Conservation (phyloP, 1,140 invertebrate genomes). For the Orussus abietinus region DNA sequence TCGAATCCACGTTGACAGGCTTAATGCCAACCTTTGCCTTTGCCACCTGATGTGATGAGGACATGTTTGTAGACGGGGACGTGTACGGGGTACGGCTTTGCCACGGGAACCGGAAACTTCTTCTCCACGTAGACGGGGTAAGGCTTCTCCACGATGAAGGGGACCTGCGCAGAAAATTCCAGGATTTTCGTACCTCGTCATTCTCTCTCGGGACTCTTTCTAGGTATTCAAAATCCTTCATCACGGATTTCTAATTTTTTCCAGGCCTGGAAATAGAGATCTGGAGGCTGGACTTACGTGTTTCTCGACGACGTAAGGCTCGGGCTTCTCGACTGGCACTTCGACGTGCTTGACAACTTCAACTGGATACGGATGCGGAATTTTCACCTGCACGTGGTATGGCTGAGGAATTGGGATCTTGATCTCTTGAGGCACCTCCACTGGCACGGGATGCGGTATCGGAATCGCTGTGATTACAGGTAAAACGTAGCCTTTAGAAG, state of each 20-base stretch:
- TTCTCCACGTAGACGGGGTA: conserved; percentile 59
- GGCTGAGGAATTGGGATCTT: conserved; percentile 71
- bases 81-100: conserved; percentile 71
- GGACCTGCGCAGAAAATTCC: conserved; percentile 60
- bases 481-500: too few species aligned
- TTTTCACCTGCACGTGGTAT: conserved; percentile 67
- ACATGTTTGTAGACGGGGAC: conserved; percentile 79
- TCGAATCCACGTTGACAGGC: too few species aligned
- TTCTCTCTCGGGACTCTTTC: too few species aligned
- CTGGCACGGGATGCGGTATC: conserved; percentile 69
- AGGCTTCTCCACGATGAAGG: conserved; percentile 71
- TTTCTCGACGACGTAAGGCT: conserved; percentile 72
- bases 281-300: conserved; percentile 32
- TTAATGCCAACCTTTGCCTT: conserved; percentile 39
- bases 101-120: conserved; percentile 45
- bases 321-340: conserved; percentile 65
- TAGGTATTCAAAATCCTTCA: too few species aligned
- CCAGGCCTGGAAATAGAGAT: too few species aligned
- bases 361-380: conserved; percentile 70
- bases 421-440: conserved; percentile 70
- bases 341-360: conserved; percentile 68
- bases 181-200: too few species aligned
- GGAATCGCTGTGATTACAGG: conserved; percentile 59
- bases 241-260: too few species aligned
- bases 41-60: conserved; percentile 55